Evolutionary conservation across 2,888 invertebrate species (phyloP).

Genomic region (Lasioglossum lativentre): DNA sequence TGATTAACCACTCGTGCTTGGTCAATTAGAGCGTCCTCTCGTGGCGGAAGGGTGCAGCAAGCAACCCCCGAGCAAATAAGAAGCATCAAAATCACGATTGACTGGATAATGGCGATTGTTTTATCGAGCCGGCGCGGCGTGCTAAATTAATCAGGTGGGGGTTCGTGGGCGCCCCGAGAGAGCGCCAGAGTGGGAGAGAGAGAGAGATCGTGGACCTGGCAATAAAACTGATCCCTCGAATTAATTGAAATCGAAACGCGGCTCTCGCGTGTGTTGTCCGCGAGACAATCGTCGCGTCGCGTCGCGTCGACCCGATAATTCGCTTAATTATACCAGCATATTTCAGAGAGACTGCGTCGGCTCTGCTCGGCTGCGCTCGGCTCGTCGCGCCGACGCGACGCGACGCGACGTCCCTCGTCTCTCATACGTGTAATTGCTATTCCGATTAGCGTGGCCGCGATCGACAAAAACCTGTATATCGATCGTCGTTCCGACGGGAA

Average conservation of each 20-base stretch:
- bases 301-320: slow-evolving; percentile 12
- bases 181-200: too few relatives aligned
- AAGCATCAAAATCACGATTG: background rate
- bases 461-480: too few relatives aligned
- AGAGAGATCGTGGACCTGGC: background rate
- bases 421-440: slow-evolving; percentile 18
- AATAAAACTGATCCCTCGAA: background rate
- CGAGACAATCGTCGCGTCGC: background rate
- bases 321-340: background rate
- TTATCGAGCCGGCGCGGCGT: background rate
- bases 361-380: background rate
- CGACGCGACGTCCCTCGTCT: too few relatives aligned
- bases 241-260: slow-evolving; percentile 35
- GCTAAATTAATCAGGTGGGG: background rate
- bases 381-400: too few relatives aligned
- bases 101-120: background rate
- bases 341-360: background rate
- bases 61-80: background rate
- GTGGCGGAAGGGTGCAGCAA: background rate
- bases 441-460: too few relatives aligned
- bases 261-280: background rate
- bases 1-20: background rate
- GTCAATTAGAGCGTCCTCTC: background rate
- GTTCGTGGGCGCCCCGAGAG: background rate
- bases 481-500: too few relatives aligned